phyloP scores from a whole-genome alignment of 2,888 invertebrate species.

The Hetaerina titia region DNA sequence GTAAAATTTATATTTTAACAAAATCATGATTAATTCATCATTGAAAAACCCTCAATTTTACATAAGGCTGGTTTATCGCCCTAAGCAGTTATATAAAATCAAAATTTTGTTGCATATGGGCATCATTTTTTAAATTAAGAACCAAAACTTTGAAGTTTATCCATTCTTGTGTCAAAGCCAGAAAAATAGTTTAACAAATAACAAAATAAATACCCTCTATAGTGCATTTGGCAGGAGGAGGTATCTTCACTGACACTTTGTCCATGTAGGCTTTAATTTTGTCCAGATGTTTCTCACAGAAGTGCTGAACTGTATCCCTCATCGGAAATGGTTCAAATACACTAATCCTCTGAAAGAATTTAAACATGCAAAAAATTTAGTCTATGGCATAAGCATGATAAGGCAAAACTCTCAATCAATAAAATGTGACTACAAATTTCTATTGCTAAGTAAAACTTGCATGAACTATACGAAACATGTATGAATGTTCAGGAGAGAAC shows the following conservation, averaged over 20 bases:
- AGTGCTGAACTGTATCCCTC: conserved; percentile 95
- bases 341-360: conserved; percentile 83
- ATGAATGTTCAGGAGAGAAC: too few species aligned
- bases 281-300: conserved; percentile 95
- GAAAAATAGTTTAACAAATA: neutral
- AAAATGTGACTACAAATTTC: too few species aligned
- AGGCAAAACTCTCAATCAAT: too few species aligned
- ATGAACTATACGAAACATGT: too few species aligned
- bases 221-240: conserved; percentile 95
- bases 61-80: neutral
- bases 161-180: neutral
- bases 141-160: conserved; percentile 1
- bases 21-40: too few species aligned
- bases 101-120: too few species aligned
- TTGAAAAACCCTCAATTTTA: neutral
- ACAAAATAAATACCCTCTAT: conserved; percentile 85
- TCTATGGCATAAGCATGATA: too few species aligned
- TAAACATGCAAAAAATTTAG: conserved; percentile 20
- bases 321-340: conserved; percentile 95
- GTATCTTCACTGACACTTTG: conserved; percentile 89
- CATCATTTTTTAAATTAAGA: neutral
- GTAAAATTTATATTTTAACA: too few species aligned
- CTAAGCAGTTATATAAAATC: too few species aligned
- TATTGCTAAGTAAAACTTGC: too few species aligned
- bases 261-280: conserved; percentile 96